phyloP scores from a whole-genome alignment of 1,140 invertebrate genomes.

The Oscheius sp. region DNA sequence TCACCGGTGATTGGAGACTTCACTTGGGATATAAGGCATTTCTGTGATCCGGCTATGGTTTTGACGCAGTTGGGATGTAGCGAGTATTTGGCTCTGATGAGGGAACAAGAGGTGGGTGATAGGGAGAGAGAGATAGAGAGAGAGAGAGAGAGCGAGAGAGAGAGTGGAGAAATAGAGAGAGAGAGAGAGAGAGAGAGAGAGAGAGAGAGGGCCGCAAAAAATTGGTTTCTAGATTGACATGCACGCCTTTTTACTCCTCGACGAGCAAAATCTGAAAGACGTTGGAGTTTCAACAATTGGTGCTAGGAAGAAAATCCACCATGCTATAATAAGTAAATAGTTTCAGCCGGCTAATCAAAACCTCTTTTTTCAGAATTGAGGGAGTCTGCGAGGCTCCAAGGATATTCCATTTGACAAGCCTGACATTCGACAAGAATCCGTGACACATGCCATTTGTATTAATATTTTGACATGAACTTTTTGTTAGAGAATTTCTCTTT shows the following conservation, averaged over 20 bases:
- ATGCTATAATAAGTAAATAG: constrained; percentile 45
- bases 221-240: constrained; percentile 54
- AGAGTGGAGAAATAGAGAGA: too few species aligned
- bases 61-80: constrained; percentile 54
- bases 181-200: not conserved
- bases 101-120: constrained; percentile 55
- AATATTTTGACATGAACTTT: too few species aligned
- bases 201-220: not conserved
- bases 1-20: constrained; percentile 31
- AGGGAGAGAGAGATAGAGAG: too few species aligned
- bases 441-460: too few species aligned
- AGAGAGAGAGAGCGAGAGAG: too few species aligned
- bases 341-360: not conserved
- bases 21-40: constrained; percentile 52
- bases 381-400: constrained; percentile 44
- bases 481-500: too few species aligned
- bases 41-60: constrained; percentile 53
- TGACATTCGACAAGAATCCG: too few species aligned
- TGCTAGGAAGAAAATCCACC: constrained; percentile 57
- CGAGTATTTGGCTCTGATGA: constrained; percentile 53
- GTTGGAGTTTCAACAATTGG: constrained; percentile 57
- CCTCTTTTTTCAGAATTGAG: constrained; percentile 44
- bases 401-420: constrained; percentile 34
- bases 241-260: constrained; percentile 58
- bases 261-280: constrained; percentile 56